These are phyloP conservation scores for Labeo catla DNA, from an alignment of 2,113 vertebrate species.

Conservation along the genomic window DNA sequence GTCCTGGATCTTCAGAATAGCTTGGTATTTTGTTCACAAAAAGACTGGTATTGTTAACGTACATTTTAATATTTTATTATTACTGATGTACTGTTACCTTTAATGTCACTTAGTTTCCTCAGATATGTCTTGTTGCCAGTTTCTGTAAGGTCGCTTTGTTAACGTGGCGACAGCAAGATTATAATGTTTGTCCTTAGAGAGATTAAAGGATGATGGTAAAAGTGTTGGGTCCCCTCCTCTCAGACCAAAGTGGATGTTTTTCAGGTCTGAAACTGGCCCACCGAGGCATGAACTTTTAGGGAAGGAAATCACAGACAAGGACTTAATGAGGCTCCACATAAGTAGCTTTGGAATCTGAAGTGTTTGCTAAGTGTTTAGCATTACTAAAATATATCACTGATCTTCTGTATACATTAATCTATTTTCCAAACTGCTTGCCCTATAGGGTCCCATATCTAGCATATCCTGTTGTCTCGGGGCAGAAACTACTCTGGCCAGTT, in stretches of 20 bases:
- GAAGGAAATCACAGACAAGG: not conserved
- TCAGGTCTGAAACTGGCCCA: not conserved
- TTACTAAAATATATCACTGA: not conserved
- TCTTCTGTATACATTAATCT: not conserved
- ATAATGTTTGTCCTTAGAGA: not conserved
- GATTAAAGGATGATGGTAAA: constrained; percentile 45
- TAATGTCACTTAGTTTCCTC: not conserved
- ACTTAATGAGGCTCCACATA: not conserved
- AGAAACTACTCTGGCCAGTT: no score
- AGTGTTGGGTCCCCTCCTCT: not conserved
- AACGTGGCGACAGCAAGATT: constrained; percentile 6
- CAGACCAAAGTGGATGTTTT: not conserved
- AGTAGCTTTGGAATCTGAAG: constrained; percentile 16
- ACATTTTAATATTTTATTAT: no score
- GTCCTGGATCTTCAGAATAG: no score
- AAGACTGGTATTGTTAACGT: no score
- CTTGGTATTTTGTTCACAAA: no score
- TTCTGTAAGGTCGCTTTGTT: not conserved
- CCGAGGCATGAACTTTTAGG: not conserved
- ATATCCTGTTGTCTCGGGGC: no score
- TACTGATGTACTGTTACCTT: not conserved
- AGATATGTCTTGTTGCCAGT: not conserved
- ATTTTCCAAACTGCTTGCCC: not conserved
- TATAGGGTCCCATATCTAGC: no score
- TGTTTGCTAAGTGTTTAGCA: not conserved